A percentile compares a stretch with the other conserved stretches of the same genome.
Evolutionary conservation across 2,888 invertebrate species (phyloP).

Genomic region (Drosophila mayaguana): DNA sequence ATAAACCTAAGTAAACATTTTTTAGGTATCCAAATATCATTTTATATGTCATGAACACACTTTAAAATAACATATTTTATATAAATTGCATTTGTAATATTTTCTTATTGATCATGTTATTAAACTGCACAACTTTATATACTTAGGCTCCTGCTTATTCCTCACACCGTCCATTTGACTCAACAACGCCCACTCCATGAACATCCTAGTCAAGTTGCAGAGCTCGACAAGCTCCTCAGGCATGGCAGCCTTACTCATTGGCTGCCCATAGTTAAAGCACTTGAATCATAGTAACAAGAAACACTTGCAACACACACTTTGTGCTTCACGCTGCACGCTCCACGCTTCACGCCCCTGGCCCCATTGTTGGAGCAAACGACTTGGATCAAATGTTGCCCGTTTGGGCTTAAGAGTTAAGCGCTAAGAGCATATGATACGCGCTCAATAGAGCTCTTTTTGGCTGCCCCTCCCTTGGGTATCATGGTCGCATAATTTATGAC

Average conservation of each 20-base stretch:
- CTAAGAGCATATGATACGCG: constrained; percentile 31
- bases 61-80: neutral
- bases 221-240: neutral
- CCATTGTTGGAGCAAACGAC: constrained; percentile 29
- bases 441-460: constrained; percentile 62
- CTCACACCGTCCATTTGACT: neutral
- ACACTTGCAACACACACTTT: constrained; percentile 12
- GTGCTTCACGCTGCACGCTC: neutral
- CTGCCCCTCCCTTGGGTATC: constrained; percentile 70
- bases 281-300: constrained; percentile 7
- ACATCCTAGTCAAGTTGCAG: neutral
- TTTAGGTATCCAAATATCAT: too few species aligned
- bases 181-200: neutral
- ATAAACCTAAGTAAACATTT: too few species aligned
- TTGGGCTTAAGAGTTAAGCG: constrained; percentile 26
- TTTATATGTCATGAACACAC: neutral
- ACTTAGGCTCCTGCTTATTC: neutral
- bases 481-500: constrained; percentile 82
- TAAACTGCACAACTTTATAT: neutral
- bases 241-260: neutral
- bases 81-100: neutral
- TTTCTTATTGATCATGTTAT: neutral
- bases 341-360: constrained; percentile 10
- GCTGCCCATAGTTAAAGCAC: constrained; percentile 7
- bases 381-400: constrained; percentile 52